phyloP scores from a whole-genome alignment of 1,140 invertebrate species.

The Bacillus rossius region DNA sequence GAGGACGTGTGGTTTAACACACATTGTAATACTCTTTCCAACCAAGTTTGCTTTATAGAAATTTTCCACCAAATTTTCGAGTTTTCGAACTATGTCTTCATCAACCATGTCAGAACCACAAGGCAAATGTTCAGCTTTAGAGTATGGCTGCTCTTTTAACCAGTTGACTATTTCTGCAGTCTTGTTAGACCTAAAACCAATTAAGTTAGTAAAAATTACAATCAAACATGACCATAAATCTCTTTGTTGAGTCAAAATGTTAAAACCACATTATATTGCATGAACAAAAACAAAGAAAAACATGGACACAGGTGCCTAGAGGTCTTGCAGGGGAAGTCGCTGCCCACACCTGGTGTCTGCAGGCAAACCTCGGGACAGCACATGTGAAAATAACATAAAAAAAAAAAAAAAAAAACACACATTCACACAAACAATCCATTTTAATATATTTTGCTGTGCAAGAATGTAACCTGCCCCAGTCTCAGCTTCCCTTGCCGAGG shows the following conservation, averaged over 20 bases:
- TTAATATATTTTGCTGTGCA: too few species aligned
- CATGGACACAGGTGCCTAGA: too few species aligned
- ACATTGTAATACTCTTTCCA: constrained; percentile 56
- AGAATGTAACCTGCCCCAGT: too few species aligned
- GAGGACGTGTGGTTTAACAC: constrained; percentile 73
- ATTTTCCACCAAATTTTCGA: constrained; percentile 54
- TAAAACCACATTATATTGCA: neutral
- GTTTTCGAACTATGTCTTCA: constrained; percentile 53
- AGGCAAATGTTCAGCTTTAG: constrained; percentile 49
- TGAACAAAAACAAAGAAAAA: neutral
- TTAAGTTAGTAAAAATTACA: constrained; percentile 5
- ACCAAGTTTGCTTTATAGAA: constrained; percentile 30
- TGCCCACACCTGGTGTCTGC: too few species aligned
- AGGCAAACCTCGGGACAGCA: too few species aligned
- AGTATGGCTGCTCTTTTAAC: constrained; percentile 62
- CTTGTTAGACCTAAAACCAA: constrained; percentile 42
- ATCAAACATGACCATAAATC: neutral
- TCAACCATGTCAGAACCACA: constrained; percentile 67
- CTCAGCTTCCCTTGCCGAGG: too few species aligned
- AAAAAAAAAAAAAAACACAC: too few species aligned
- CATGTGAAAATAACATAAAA: too few species aligned
- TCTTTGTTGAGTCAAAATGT: neutral
- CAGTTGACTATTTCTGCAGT: constrained; percentile 52
- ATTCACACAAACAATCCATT: too few species aligned
- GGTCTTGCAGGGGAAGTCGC: too few species aligned